Percentiles rank a stretch among this genome's conserved stretches.
Evolutionary conservation across 2,888 invertebrate species (phyloP).

Genomic region (Hoplodrina blanda): DNA sequence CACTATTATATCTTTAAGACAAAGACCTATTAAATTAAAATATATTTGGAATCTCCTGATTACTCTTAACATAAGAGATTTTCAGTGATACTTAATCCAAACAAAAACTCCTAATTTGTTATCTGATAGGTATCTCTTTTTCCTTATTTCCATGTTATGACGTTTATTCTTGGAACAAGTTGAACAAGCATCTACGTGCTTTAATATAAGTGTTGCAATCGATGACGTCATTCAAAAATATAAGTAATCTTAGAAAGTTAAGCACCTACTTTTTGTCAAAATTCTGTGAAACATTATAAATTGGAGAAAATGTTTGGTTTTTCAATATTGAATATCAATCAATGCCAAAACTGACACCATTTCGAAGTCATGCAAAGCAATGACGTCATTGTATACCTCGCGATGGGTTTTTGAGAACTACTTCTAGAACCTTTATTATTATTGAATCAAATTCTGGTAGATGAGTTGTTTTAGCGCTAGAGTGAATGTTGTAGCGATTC

Average conservation of each 20-base stretch:
- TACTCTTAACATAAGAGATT: not conserved
- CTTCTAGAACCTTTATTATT: not conserved
- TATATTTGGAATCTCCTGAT: not conserved
- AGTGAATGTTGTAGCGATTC: not conserved
- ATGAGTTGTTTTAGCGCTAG: not conserved
- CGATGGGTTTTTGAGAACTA: not conserved
- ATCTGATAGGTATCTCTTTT: not conserved
- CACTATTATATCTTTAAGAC: too few relatives aligned
- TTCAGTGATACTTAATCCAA: not conserved
- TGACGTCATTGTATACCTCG: not conserved
- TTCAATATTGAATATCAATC: not conserved
- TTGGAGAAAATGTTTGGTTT: conserved; percentile 9
- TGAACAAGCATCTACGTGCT: not conserved
- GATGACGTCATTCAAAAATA: conserved; percentile 27
- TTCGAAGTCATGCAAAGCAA: not conserved
- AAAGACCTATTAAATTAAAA: not conserved
- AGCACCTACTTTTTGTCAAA: not conserved
- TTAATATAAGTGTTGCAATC: conserved; percentile 24
- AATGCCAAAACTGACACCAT: not conserved
- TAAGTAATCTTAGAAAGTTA: conserved; percentile 13
- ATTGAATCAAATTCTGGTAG: too few relatives aligned
- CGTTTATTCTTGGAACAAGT: not conserved
- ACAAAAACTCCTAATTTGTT: not conserved
- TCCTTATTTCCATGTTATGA: not conserved
- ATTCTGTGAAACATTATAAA: conserved; percentile 12